phyloP scores from a whole-genome alignment of 2,113 vertebrate species.

The Charina bottae region DNA sequence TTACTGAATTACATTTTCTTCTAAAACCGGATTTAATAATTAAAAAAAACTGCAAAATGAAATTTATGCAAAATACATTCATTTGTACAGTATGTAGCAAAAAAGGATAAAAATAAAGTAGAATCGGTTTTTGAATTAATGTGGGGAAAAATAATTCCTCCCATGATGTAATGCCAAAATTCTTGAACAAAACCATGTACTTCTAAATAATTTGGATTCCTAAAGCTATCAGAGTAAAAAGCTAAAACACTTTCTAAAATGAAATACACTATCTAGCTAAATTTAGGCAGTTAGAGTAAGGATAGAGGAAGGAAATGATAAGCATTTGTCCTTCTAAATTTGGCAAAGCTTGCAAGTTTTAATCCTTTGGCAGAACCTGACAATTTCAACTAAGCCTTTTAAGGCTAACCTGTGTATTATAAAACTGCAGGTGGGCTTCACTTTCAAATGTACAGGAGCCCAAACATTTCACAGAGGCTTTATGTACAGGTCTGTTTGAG shows the following conservation, averaged over 20 bases:
- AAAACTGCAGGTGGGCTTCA: slow-evolving; percentile 1
- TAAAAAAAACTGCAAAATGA: no score
- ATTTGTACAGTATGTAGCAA: neutral
- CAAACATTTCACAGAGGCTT: slow-evolving; percentile 3
- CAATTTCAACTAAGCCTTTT: slow-evolving; percentile 14
- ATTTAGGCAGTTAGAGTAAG: neutral
- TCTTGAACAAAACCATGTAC: neutral
- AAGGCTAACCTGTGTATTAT: neutral
- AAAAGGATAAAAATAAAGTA: neutral
- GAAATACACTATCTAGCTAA: neutral
- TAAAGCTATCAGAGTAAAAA: neutral
- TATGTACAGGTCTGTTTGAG: neutral
- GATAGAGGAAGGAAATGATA: neutral
- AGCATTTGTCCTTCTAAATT: neutral
- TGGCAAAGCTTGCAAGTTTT: slow-evolving; percentile 18
- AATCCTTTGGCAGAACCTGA: slow-evolving; percentile 9
- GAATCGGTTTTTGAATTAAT: neutral
- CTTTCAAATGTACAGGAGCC: neutral
- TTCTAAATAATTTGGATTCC: neutral
- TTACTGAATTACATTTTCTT: neutral
- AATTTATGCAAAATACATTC: neutral
- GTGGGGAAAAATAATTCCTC: neutral
- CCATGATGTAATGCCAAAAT: neutral
- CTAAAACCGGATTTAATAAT: neutral
- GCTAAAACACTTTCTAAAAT: neutral